Percentiles rank a stretch among this genome's conserved stretches.
These are phyloP conservation scores for Hydrozoanthus gracilis DNA, from an alignment of 92 coral and sea anemone genomes.

Conservation along the genomic window DNA sequence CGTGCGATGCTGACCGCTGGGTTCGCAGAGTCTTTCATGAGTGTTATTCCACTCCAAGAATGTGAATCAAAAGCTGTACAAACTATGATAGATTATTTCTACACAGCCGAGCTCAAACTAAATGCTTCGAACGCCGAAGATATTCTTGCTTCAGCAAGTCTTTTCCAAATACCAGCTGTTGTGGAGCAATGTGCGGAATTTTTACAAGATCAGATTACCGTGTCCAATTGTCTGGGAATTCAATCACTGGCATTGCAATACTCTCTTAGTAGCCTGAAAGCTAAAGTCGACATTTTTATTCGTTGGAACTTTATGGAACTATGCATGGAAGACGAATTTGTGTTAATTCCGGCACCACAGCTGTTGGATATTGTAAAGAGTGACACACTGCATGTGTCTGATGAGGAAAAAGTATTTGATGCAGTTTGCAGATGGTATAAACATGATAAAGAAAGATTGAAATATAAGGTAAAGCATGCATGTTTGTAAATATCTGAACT, in stretches of 20 bases:
- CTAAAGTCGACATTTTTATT: conserved; percentile 77
- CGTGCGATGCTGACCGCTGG: conserved; percentile 83
- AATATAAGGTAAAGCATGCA: conserved; percentile 54
- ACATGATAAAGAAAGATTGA: conserved; percentile 72
- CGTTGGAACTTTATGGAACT: conserved; percentile 85
- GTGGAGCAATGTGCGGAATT: conserved; percentile 84
- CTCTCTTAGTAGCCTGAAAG: conserved; percentile 64
- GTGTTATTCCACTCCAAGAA: conserved; percentile 77
- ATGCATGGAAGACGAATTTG: conserved; percentile 77
- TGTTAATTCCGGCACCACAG: conserved; percentile 68
- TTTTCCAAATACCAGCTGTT: conserved; percentile 73
- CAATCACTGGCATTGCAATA: conserved; percentile 85
- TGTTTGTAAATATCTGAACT: no score
- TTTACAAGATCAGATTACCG: conserved; percentile 65
- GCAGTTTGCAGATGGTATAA: conserved; percentile 87
- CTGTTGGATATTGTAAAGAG: conserved; percentile 62
- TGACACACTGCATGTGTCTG: conserved; percentile 71
- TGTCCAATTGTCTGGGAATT: conserved; percentile 84
- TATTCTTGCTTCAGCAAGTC: conserved; percentile 71
- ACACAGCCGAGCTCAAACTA: conserved; percentile 74
- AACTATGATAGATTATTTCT: conserved; percentile 78
- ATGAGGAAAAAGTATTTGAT: conserved; percentile 88
- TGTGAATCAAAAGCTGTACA: conserved; percentile 79
- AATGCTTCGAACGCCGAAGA: conserved; percentile 74
- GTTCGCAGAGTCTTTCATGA: conserved; percentile 77